Conservation (phyloP, 2,797 vertebrate species). For the Todus mexicanus region DNA sequence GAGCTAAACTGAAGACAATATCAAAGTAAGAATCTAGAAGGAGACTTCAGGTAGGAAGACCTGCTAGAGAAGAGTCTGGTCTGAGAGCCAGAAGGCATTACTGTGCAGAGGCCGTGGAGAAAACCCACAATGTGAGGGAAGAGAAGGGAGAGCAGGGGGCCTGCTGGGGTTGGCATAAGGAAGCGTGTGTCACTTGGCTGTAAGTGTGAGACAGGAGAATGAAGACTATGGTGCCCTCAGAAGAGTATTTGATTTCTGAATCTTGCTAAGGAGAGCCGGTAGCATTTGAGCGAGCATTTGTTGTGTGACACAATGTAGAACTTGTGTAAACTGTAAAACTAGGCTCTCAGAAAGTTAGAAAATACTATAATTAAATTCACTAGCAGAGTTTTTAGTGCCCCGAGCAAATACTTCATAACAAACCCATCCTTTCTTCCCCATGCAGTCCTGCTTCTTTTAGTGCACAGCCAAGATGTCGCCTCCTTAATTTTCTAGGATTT, state of each 20-base stretch:
- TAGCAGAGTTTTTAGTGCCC: not conserved
- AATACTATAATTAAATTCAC: not conserved
- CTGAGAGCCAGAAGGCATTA: not conserved
- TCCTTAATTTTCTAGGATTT: not conserved
- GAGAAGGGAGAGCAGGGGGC: not conserved
- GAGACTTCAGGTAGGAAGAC: not conserved
- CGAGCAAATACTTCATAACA: not conserved
- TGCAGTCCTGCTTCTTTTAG: not conserved
- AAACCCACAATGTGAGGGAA: not conserved
- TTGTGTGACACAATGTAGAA: not conserved
- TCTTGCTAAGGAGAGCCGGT: not conserved
- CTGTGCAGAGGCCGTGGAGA: not conserved
- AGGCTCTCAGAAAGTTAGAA: not conserved
- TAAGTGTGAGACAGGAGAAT: no score
- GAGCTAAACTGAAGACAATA: not conserved
- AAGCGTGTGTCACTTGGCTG: not conserved
- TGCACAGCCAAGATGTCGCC: not conserved
- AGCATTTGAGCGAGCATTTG: not conserved
- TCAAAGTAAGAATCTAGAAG: not conserved
- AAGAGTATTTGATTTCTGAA: not conserved
- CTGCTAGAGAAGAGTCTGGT: not conserved
- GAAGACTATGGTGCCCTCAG: not conserved
- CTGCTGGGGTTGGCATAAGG: not conserved
- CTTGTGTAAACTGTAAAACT: not conserved
- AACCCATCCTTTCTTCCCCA: not conserved